phyloP scores from a whole-genome alignment of 2,888 invertebrate species.

The Physocephala rufipes region DNA sequence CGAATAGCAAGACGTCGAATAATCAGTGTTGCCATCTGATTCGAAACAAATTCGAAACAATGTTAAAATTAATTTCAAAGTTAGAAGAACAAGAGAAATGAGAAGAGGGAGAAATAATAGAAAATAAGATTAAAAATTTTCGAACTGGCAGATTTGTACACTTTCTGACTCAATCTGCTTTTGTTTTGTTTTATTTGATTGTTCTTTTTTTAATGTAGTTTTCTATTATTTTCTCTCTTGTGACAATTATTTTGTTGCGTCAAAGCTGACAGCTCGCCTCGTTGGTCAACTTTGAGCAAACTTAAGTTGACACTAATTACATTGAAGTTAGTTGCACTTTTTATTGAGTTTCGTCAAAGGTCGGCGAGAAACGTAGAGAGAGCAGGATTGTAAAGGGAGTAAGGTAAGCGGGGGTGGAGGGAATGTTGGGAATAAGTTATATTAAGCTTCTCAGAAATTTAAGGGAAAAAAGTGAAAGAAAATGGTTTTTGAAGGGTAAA shows the following conservation, averaged over 20 bases:
- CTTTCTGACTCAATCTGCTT: too few relatives aligned
- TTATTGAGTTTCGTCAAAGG: background rate
- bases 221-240: background rate
- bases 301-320: slow-evolving; percentile 25
- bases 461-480: background rate
- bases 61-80: background rate
- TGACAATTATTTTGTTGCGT: background rate
- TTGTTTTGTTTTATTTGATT: background rate
- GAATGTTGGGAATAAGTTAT: too few relatives aligned
- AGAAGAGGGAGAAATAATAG: background rate
- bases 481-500: background rate
- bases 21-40: too few relatives aligned
- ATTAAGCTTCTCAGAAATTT: too few relatives aligned
- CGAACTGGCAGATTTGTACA: too few relatives aligned
- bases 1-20: too few relatives aligned
- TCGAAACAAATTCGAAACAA: too few relatives aligned
- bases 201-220: background rate
- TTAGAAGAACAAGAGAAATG: background rate
- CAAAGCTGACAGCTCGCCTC: slow-evolving; percentile 14
- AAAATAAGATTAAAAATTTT: too few relatives aligned
- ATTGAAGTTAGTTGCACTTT: slow-evolving; percentile 4
- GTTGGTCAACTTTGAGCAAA: background rate
- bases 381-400: background rate
- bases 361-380: background rate
- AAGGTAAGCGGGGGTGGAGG: background rate